phyloP scores from a whole-genome alignment of 2,113 vertebrate species.

The Sander vitreus region DNA sequence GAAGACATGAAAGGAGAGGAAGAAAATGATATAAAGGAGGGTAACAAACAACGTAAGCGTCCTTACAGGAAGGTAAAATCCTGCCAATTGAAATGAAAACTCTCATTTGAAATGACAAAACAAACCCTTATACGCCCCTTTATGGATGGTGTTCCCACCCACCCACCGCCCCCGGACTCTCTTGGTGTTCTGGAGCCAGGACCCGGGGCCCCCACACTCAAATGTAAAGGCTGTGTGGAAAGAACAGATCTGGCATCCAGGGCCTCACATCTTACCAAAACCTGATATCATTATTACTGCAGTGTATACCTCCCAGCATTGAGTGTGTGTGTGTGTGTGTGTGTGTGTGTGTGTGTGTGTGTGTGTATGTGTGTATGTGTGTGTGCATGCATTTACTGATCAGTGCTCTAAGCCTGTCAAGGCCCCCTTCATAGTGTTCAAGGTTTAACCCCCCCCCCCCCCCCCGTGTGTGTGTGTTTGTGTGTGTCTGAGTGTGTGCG shows the following conservation, averaged over 20 bases:
- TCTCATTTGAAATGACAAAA: neutral
- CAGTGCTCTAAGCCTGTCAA: neutral
- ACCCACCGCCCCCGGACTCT: neutral
- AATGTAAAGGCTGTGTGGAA: neutral
- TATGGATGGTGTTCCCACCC: neutral
- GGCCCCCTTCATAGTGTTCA: neutral
- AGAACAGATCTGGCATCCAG: neutral
- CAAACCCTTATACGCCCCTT: neutral
- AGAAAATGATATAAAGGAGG: too few relatives aligned
- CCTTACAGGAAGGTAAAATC: too few relatives aligned
- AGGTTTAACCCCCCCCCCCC: neutral
- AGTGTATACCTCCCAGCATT: neutral
- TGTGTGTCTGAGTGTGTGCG: constrained; percentile 1
- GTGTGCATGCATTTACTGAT: neutral
- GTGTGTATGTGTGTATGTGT: neutral
- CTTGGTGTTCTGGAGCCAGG: neutral
- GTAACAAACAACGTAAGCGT: too few relatives aligned
- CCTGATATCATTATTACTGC: neutral
- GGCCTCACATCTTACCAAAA: neutral
- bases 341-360: too few relatives aligned
- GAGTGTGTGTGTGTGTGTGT: neutral
- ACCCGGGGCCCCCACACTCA: too few relatives aligned
- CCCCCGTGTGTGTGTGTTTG: neutral
- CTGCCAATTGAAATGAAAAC: too few relatives aligned
- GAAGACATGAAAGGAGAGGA: too few relatives aligned